Conservation (phyloP, 2,113 vertebrate species). For the cat (Felis catus) region DNA sequence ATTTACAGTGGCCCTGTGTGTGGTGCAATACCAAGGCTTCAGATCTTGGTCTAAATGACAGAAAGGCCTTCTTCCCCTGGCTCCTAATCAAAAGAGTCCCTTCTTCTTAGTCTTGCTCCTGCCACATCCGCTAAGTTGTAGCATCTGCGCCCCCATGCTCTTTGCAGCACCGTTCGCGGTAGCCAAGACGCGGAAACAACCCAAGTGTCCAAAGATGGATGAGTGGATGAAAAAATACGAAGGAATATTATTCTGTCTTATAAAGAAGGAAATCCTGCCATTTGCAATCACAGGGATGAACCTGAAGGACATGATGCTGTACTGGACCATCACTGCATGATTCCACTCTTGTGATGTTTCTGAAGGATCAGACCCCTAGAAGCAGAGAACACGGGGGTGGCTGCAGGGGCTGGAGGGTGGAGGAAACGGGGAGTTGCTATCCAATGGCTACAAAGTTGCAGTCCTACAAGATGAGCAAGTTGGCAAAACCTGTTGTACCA, state of each 20-base stretch:
- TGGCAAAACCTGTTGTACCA: neutral
- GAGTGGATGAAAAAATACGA: neutral
- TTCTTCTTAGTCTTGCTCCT: neutral
- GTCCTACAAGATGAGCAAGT: neutral
- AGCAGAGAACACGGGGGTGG: neutral
- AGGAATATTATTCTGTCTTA: neutral
- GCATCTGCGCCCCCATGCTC: too few relatives aligned
- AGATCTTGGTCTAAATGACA: neutral
- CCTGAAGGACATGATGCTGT: neutral
- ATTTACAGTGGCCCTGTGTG: neutral
- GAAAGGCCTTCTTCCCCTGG: neutral
- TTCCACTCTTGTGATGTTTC: neutral
- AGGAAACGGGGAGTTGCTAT: neutral
- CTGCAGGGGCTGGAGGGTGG: neutral
- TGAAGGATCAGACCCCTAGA: neutral
- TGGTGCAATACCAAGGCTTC: neutral
- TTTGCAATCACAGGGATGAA: accelerated
- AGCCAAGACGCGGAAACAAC: neutral
- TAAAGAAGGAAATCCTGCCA: neutral
- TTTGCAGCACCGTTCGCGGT: neutral
- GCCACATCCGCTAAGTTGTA: neutral
- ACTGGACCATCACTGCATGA: accelerated
- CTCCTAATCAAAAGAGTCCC: neutral
- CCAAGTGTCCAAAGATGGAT: neutral
- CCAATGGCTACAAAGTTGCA: neutral